phyloP scores from a whole-genome alignment of 2,888 invertebrate species.

The Polymixis lichenea region DNA sequence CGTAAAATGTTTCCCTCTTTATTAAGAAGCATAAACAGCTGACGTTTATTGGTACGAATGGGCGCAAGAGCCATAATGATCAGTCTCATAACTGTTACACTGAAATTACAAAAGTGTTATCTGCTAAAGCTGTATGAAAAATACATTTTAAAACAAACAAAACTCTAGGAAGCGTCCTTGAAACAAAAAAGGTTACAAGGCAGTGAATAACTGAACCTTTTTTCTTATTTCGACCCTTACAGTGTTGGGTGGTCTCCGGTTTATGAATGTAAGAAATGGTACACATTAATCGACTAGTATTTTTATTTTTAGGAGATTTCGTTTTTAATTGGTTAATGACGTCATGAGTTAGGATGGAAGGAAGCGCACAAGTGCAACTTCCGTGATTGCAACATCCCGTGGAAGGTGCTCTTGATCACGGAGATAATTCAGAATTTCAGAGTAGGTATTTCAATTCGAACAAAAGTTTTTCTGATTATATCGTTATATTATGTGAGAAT shows the following conservation, averaged over 20 bases:
- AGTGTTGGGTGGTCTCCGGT: constrained; percentile 73
- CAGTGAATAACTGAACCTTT: constrained; percentile 65
- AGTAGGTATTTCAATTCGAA: not conserved
- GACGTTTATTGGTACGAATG: constrained; percentile 40
- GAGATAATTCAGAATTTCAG: constrained; percentile 20
- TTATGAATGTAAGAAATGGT: constrained; percentile 60
- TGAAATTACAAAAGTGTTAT: constrained; percentile 33
- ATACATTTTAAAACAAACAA: constrained; percentile 57
- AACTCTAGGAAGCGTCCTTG: constrained; percentile 63
- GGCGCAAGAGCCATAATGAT: constrained; percentile 18
- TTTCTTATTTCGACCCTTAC: constrained; percentile 67
- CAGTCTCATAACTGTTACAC: constrained; percentile 15
- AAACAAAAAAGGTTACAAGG: constrained; percentile 67
- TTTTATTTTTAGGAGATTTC: constrained; percentile 28
- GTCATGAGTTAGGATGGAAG: constrained; percentile 58
- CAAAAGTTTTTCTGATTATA: not conserved
- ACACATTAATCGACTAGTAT: constrained; percentile 47
- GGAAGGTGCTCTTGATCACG: constrained; percentile 25
- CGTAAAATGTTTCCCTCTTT: constrained; percentile 45
- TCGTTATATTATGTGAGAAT: not conserved
- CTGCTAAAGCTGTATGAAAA: constrained; percentile 32
- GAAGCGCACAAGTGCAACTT: constrained; percentile 66
- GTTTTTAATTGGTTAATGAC: constrained; percentile 46
- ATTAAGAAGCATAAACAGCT: constrained; percentile 39
- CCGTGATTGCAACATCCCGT: constrained; percentile 62